These are phyloP conservation scores for Hydrozoanthus gracilis DNA, from an alignment of 92 coral and sea anemone species.

Conservation along the genomic window DNA sequence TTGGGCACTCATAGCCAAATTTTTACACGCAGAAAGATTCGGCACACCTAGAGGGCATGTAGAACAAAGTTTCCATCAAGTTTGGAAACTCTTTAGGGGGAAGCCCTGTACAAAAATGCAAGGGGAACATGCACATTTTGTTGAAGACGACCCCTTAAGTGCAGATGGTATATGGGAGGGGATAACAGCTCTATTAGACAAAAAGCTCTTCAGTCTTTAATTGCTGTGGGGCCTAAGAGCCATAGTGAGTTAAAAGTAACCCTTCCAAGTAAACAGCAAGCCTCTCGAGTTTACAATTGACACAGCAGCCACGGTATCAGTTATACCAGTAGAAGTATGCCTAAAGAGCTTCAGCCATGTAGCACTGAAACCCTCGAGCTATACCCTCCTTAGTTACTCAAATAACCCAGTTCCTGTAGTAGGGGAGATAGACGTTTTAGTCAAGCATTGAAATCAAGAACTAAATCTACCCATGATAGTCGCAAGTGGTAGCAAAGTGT, in stretches of 20 bases:
- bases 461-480: background rate
- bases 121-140: constrained; percentile 42
- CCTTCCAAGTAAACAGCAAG: constrained; percentile 45
- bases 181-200: too few relatives aligned
- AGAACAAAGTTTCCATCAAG: constrained; percentile 30
- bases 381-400: constrained; percentile 11
- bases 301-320: constrained; percentile 46
- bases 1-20: constrained; percentile 45
- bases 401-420: constrained; percentile 16
- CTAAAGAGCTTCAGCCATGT: background rate
- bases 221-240: constrained; percentile 42
- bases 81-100: background rate
- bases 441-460: constrained; percentile 32
- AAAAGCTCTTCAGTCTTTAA: constrained; percentile 30
- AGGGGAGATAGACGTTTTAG: constrained; percentile 46
- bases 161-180: too few relatives aligned
- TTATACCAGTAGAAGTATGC: background rate
- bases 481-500: constrained; percentile 2
- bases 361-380: background rate
- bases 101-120: constrained; percentile 20
- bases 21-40: constrained; percentile 30
- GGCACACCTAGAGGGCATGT: background rate
- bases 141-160: constrained; percentile 3
- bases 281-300: constrained; percentile 49
- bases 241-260: constrained; percentile 34